Base-by-base conservation (phyloP, 2,888 invertebrate species). In the Idaea straminata region DNA sequence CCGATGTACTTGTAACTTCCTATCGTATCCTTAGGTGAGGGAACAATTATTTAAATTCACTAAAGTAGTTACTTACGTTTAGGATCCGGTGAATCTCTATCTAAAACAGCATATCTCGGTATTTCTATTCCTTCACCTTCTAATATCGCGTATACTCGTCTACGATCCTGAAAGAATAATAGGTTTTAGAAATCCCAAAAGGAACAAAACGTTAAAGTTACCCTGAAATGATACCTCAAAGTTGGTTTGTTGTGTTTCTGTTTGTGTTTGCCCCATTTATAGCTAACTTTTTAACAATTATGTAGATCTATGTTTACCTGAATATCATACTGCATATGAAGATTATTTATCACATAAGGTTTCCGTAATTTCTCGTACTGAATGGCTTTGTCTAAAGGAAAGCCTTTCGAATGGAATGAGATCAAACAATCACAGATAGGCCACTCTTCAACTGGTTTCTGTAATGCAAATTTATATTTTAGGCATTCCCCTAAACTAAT, bases 281-380 rank as follows among this genome's bases (percentile, higher is more conserved):
- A 25, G 25, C 25, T 2, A 25, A 25, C 25, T 25, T 25, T 25
- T 25, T 25, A 25, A 57, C 15, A 59, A 35, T 4, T 62, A 63
- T 64, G 47, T 67, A 73, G 68, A 84, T 5, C 16, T 15, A 59
- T 16, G 1, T 16, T 59, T 92, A 97, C 97, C 94, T 97, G 98
- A 81, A 99, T 97, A 86, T 98, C 98, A 91, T 98, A 99, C 88
- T 99, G 99, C 97, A 99, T 98, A 80, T 98, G 97, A 75, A 99
- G 95, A 93, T 99, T 99, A 89, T 99, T 99, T 78, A 99, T 98
- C 73, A 99, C 97, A 85, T 98, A 99, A 0, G 99, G 99, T 86
- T 97, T 97, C 74, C 98, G 94, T 67, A 99, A 93, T 80, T 97
- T 97, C 65, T 98, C 97, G 91, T 99, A 99, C 80, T 97, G 97